Conservation (phyloP, 2,113 vertebrate species). For the Mesoclemmys tuberculata region DNA sequence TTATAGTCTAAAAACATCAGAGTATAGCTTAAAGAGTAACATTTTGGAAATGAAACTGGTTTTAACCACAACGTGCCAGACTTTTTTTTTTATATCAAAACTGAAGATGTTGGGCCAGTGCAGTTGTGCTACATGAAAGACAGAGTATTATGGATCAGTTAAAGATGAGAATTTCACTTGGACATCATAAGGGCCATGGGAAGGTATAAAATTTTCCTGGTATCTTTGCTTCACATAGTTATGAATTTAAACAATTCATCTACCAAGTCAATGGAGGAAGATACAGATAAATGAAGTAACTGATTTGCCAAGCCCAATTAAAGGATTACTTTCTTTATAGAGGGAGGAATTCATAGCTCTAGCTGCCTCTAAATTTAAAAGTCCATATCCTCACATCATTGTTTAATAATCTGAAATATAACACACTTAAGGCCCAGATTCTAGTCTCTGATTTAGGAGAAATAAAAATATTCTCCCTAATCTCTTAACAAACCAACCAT, state of each 20-base stretch:
- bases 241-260: not conserved
- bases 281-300: not conserved
- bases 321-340: not conserved
- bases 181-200: not conserved
- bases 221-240: not conserved
- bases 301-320: not conserved
- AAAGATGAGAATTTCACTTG: not conserved
- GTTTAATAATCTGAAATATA: no score
- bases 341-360: not conserved
- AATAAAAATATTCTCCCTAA: no score
- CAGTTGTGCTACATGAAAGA: not conserved
- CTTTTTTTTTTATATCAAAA: no score
- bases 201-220: not conserved
- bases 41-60: not conserved
- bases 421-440: no score
- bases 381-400: not conserved
- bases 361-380: not conserved
- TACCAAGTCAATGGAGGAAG: no score
- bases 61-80: not conserved
- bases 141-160: not conserved
- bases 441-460: no score
- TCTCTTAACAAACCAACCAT: no score
- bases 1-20: not conserved
- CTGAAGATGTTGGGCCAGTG: no score
- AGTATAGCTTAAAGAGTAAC: not conserved